A percentile compares a stretch with the other conserved stretches of the same genome.
These are phyloP conservation scores for Acanthoscelides obtectus DNA, from an alignment of 2,888 invertebrate genomes.

Conservation along the genomic window DNA sequence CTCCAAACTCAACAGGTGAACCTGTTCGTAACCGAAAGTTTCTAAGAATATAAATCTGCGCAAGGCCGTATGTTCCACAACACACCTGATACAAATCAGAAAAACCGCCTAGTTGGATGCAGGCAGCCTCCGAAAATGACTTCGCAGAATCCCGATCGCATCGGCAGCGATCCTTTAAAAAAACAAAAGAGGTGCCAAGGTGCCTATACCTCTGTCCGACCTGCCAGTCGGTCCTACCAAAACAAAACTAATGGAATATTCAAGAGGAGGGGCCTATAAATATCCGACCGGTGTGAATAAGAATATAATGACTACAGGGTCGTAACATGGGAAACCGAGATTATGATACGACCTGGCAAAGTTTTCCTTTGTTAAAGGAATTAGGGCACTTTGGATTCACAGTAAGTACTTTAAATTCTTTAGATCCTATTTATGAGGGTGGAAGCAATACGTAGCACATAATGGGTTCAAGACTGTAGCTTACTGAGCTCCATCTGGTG, in stretches of 20 bases:
- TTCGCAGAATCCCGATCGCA: neutral
- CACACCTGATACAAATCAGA: neutral
- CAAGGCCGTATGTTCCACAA: neutral
- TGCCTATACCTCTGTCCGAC: neutral
- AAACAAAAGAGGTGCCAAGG: neutral
- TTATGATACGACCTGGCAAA: too few relatives aligned
- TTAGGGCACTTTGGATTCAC: too few relatives aligned
- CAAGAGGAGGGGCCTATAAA: conserved; percentile 3
- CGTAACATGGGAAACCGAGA: too few relatives aligned
- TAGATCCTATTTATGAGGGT: too few relatives aligned
- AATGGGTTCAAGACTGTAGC: too few relatives aligned
- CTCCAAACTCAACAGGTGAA: neutral
- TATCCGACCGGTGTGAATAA: neutral
- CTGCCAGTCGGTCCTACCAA: conserved; percentile 10
- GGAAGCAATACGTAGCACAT: too few relatives aligned
- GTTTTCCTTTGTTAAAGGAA: too few relatives aligned
- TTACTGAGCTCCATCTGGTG: too few relatives aligned
- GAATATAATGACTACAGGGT: neutral
- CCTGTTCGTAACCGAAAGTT: neutral
- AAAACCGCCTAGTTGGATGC: neutral
- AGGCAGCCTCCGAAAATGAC: neutral
- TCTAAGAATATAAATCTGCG: neutral
- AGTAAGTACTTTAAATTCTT: too few relatives aligned
- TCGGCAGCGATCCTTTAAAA: neutral
- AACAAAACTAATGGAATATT: conserved; percentile 14